Evolutionary conservation across 2,113 vertebrate species (phyloP), one percentile per base, ranked within the genome.

Genomic region (Craseonycteris thonglongyai): DNA sequence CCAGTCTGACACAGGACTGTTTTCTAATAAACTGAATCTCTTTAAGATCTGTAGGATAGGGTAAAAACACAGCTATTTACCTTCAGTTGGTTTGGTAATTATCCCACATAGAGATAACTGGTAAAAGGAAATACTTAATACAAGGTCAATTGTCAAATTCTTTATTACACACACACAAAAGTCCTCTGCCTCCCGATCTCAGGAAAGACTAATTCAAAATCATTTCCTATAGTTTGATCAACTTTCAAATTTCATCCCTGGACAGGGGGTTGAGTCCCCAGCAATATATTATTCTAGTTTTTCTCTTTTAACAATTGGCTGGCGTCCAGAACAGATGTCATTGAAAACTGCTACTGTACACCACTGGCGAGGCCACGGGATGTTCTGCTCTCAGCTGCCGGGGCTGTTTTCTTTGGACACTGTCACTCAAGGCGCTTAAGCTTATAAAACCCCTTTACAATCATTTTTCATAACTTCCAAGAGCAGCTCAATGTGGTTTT

Each of bases 401-500:
- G 42, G 22, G 18, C 59, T 94, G 33, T 93, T 96, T 88, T 19
- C 58, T 80, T 92, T 88, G 94, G 78, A 90, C 33, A 33, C 35
- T 51, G 14, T 71, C 51, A 24, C 58, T 79, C 54, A 8, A 81
- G 22, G 16, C 0, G n/a, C 66, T 93, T 69, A 56, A 83, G 79
- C 56, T 86, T 83, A 63, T 38, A 66, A 93, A 95, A 95, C 26
- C 21, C 82, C 80, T 83, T 94, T 83, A 75, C 59, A 93, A 81
- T 96, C 86, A 84, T 74, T 87, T 93, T 84, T 92, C 92, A 45
- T 76, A 80, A 87, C 47, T 72, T 90, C 69, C 65, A 65, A 93
- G 79, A 90, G 74, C 93, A 93, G 69, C 40, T 91, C 24, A 0
- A 28, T 82, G 87, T 56, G 86, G 79, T 94, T 96, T 97, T 92